Percentiles rank a stretch among this genome's conserved stretches.
Evolutionary conservation across 2,888 invertebrate species (phyloP).

Genomic region (Sthenelais limicola): DNA sequence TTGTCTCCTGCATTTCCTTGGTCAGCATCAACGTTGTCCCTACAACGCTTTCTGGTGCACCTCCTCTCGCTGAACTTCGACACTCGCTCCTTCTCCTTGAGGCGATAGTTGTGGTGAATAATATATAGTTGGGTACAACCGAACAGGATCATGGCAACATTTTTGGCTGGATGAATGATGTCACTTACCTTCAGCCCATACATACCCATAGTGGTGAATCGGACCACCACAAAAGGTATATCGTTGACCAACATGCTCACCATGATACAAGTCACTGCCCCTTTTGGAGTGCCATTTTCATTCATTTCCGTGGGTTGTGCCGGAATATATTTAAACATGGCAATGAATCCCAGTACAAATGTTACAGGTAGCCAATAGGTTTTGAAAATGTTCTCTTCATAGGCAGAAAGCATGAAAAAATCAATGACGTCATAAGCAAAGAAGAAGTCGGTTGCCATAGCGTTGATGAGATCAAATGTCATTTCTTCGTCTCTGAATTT

Average conservation of each 20-base stretch:
- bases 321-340: conserved; percentile 53
- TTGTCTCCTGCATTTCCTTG: no score
- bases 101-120: conserved; percentile 39
- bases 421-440: conserved; percentile 54
- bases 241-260: conserved; percentile 48
- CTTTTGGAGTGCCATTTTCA: conserved; percentile 21
- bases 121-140: conserved; percentile 46
- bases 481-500: conserved; percentile 51
- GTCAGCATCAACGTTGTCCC: neutral
- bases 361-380: conserved; percentile 49
- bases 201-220: conserved; percentile 46
- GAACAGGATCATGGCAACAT: conserved; percentile 49
- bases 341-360: conserved; percentile 46
- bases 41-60: neutral
- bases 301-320: conserved; percentile 34
- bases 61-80: conserved; percentile 3
- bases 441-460: conserved; percentile 52
- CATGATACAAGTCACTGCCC: conserved; percentile 44
- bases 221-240: conserved; percentile 49
- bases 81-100: neutral
- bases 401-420: conserved; percentile 45
- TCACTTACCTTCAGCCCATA: conserved; percentile 46
- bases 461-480: conserved; percentile 50
- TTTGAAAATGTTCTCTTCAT: conserved; percentile 38
- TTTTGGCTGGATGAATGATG: conserved; percentile 50